These are phyloP conservation scores for Epinotia brunnichana DNA, from an alignment of 2,888 invertebrate genomes.

Conservation along the genomic window DNA sequence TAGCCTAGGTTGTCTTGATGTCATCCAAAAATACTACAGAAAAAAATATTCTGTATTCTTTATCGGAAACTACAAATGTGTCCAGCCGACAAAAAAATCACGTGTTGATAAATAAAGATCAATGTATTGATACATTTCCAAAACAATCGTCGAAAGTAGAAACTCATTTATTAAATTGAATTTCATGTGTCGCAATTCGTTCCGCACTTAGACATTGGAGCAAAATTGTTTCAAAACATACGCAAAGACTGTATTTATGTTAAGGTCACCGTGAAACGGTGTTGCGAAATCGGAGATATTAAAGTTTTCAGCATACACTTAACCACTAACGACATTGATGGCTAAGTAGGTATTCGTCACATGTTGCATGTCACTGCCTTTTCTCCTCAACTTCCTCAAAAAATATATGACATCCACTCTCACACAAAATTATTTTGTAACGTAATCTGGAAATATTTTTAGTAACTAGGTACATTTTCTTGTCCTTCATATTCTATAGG, in stretches of 20 bases:
- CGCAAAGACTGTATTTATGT: slow-evolving; percentile 47
- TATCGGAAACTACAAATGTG: too few species aligned
- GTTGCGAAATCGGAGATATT: slow-evolving; percentile 35
- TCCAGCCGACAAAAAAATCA: too few species aligned
- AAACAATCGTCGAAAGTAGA: slow-evolving; percentile 18
- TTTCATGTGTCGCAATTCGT: slow-evolving; percentile 50
- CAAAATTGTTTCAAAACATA: slow-evolving; percentile 51
- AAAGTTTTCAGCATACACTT: slow-evolving; percentile 36
- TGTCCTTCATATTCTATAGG: too few species aligned
- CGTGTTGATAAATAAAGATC: too few species aligned
- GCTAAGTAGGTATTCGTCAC: not conserved
- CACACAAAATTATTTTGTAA: too few species aligned
- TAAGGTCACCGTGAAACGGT: slow-evolving; percentile 48
- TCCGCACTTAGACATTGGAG: slow-evolving; percentile 52
- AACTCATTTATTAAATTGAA: slow-evolving; percentile 32
- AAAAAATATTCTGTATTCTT: too few species aligned
- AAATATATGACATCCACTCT: not conserved
- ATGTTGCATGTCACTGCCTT: not conserved
- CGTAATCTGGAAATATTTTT: too few species aligned
- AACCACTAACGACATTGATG: not conserved
- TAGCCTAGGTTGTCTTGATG: too few species aligned
- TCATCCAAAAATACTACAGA: too few species aligned
- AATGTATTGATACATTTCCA: not conserved
- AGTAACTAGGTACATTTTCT: too few species aligned
- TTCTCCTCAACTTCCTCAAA: too few species aligned